These are phyloP conservation scores for Anthopleura sola DNA, from an alignment of 64 coral and sea anemone species.

Conservation along the genomic window DNA sequence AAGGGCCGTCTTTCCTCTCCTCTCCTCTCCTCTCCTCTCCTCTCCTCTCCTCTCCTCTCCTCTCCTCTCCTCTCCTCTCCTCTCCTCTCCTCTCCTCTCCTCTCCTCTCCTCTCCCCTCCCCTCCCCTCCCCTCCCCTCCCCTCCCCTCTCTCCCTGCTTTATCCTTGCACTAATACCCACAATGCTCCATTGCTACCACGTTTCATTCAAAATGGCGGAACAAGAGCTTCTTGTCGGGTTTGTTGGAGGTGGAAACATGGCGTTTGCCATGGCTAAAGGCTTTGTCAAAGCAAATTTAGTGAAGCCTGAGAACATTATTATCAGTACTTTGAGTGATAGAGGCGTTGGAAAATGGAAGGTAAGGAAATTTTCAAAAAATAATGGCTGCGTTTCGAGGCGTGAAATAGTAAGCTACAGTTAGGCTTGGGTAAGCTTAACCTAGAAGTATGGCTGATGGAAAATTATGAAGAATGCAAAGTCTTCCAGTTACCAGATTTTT, in stretches of 20 bases:
- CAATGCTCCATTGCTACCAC: neutral
- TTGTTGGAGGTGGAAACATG: constrained; percentile 95
- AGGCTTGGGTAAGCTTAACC: too few species aligned
- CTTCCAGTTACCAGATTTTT: too few species aligned
- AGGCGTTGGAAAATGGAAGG: constrained; percentile 76
- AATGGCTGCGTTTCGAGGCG: neutral
- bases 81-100: too few species aligned
- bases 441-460: too few species aligned
- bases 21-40: too few species aligned
- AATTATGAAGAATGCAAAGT: too few species aligned
- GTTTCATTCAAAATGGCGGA: constrained; percentile 83
- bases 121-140: neutral
- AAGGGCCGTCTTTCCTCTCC: too few species aligned
- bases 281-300: constrained; percentile 54
- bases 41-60: too few species aligned
- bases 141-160: neutral
- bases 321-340: constrained; percentile 78
- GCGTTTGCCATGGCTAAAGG: constrained; percentile 70
- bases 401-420: too few species aligned
- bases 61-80: too few species aligned
- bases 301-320: constrained; percentile 68
- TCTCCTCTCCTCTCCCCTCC: too few species aligned
- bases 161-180: neutral
- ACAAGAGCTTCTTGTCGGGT: constrained; percentile 62
- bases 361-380: neutral